Evolutionary conservation across 2,797 vertebrate species (phyloP).

Genomic region (Manis javanica): DNA sequence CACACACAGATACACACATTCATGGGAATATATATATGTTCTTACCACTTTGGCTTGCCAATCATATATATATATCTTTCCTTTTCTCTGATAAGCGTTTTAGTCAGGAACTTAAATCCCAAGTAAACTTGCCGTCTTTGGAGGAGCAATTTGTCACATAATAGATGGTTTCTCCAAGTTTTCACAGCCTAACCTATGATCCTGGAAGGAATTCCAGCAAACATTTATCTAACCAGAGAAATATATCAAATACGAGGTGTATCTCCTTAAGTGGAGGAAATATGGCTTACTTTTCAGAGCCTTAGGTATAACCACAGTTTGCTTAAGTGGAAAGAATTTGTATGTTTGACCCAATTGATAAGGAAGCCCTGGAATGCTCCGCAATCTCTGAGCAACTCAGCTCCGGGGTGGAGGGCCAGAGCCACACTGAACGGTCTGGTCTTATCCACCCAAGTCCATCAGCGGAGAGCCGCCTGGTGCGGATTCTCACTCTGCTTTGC

Average conservation of each 20-base stretch:
- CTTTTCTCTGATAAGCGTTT: neutral
- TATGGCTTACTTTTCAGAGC: neutral
- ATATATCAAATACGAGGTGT: neutral
- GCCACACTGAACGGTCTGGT: neutral
- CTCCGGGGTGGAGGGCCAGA: neutral
- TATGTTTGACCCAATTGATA: neutral
- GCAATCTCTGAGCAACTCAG: neutral
- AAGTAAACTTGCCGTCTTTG: neutral
- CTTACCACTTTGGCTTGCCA: too few relatives aligned
- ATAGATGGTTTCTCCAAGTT: neutral
- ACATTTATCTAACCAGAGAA: neutral
- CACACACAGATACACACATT: neutral
- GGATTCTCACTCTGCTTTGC: neutral
- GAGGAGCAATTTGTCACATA: neutral
- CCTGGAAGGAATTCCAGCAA: constrained; percentile 17
- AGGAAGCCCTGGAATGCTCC: neutral
- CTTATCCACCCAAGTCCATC: neutral
- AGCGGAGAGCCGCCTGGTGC: neutral
- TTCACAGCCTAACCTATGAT: neutral
- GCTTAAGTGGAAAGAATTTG: neutral
- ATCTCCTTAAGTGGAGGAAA: constrained; percentile 21
- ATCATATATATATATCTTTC: neutral
- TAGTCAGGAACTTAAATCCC: constrained; percentile 7
- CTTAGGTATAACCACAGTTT: neutral
- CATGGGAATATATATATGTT: neutral